Evolutionary conservation across 2,113 vertebrate genomes (phyloP), one percentile per base, ranked within the genome.

Genomic region (Oreochromis aureus): DNA sequence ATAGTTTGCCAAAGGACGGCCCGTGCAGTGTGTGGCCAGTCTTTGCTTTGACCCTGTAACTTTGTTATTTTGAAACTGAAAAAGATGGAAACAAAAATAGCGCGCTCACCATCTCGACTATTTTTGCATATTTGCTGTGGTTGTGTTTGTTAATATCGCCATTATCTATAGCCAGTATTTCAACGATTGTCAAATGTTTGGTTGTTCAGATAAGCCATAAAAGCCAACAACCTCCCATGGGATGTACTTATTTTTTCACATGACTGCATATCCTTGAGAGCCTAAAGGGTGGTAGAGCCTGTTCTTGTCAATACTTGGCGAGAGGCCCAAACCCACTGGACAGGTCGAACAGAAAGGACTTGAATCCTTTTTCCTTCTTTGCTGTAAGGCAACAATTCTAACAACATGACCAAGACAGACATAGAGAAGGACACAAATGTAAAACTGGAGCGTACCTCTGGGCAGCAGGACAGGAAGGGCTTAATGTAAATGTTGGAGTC

Each of bases 401-500:
- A 78, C 73, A 78, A 53, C 46, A n/a, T 19, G 27, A 78, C 73
- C 73, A 53, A 34, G 73, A 18, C 27, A 78, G 46, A 32, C 16
- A 51, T 32, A 12, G 16, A 18, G 16, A 34, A 58, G 55, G n/a
- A 83, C 19, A 48, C 10, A 9, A 53, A 66, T 39, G 7, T 39
- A 3, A 83, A 30, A 53, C 32, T 39, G 32, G 10, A 46, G 30
- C 95, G 88, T 97, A 99, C 99, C 98, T 99, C 98, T 4, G 99
- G 98, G 89, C 97, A 97, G 84, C 98, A 98, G 86, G 98, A 99
- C 85, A 99, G 96, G 96, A 99, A 99, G 32, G 98, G 99, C 86
- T 99, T 99, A 91, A 99, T 99, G 93, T 97, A 98, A 96, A 99
- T 98, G 95, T 98, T 99, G 34, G 99, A 99, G 94, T 99, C 98